Evolutionary conservation across 2,797 vertebrate genomes (phyloP).

Genomic region (Poeciliopsis presidionis): DNA sequence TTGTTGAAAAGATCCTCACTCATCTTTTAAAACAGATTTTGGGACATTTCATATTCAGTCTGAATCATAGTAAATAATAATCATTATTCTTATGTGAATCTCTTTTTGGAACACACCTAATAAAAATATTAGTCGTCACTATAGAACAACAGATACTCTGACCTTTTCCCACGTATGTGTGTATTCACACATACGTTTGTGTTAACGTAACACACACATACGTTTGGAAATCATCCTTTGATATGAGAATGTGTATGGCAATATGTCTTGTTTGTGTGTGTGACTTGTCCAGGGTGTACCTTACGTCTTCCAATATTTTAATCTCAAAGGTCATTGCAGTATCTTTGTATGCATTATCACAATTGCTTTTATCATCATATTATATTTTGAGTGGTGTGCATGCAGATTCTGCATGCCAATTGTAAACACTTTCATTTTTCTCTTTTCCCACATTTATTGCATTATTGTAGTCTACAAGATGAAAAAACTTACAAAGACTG

Average conservation of each 20-base stretch:
- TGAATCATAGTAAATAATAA: background rate
- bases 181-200: no score
- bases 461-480: background rate
- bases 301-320: background rate
- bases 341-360: background rate
- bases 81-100: background rate
- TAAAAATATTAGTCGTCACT: background rate
- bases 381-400: background rate
- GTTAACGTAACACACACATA: no score
- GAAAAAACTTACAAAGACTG: background rate
- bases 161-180: background rate
- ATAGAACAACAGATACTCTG: background rate
- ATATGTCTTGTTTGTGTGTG: background rate
- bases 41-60: background rate
- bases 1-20: background rate
- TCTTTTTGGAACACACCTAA: background rate
- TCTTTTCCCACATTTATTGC: background rate
- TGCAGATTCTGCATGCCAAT: background rate
- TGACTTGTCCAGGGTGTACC: background rate
- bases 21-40: background rate
- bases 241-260: background rate
- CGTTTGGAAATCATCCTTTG: background rate
- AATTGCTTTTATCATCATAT: background rate
- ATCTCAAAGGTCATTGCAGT: background rate
- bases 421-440: background rate